phyloP scores from a whole-genome alignment of 2,113 vertebrate species.

The Bucco capensis region DNA sequence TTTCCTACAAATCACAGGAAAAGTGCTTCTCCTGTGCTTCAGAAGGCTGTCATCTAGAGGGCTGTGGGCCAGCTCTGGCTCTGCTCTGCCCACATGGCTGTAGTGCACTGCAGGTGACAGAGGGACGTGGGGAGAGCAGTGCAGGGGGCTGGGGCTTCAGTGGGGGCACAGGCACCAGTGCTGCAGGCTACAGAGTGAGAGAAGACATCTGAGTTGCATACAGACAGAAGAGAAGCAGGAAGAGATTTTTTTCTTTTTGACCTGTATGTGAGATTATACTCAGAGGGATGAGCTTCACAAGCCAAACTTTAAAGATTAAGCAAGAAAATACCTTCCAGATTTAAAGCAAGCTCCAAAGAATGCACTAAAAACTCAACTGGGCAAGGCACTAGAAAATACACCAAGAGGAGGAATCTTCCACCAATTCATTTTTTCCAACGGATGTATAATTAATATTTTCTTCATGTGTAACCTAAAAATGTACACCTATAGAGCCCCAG shows the following conservation, averaged over 20 bases:
- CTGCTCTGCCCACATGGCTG: rapidly evolving
- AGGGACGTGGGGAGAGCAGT: neutral
- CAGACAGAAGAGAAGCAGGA: neutral
- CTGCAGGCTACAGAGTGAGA: neutral
- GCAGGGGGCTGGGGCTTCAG: neutral
- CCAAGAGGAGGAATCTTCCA: neutral
- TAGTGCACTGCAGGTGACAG: rapidly evolving
- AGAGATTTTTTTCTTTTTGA: neutral
- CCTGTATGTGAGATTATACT: neutral
- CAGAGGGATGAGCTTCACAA: neutral
- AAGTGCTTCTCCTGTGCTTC: neutral
- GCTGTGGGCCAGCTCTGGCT: neutral
- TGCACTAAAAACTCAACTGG: neutral
- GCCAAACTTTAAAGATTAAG: neutral
- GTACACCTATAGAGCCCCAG: neutral
- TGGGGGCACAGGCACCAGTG: neutral
- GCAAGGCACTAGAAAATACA: neutral
- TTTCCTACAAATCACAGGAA: neutral
- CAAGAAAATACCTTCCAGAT: neutral
- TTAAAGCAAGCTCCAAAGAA: neutral
- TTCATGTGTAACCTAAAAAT: neutral
- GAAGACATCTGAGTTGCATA: neutral
- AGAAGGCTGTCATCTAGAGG: neutral
- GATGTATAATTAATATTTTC: neutral
- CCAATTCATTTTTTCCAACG: neutral